Evolutionary conservation across 2,797 vertebrate species (phyloP).

Genomic region (Danio albolineatus): DNA sequence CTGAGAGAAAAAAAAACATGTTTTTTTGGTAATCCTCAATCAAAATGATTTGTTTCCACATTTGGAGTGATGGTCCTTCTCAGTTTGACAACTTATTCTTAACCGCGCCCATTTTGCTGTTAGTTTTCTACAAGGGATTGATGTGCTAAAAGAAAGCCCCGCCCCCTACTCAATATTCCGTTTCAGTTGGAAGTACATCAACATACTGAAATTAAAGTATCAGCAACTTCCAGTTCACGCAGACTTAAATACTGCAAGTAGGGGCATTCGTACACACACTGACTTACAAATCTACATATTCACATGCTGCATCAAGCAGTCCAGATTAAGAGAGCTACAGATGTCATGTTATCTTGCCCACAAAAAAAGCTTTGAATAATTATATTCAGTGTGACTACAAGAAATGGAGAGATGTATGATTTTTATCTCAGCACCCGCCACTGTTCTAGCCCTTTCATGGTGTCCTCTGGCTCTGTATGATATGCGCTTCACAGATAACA

Average conservation of each 20-base stretch:
- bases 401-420: background rate
- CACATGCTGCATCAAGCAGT: background rate
- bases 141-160: too few species aligned
- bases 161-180: too few species aligned
- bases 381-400: background rate
- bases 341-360: background rate
- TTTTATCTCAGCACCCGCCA: background rate
- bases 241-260: background rate
- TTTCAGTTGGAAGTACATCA: too few species aligned
- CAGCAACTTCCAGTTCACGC: too few species aligned
- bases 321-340: background rate
- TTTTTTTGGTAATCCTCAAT: too few species aligned
- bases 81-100: too few species aligned
- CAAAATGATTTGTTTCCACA: too few species aligned
- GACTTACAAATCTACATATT: background rate
- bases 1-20: too few species aligned
- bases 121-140: too few species aligned
- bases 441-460: background rate
- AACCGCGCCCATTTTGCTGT: too few species aligned
- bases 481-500: constrained; percentile 5
- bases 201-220: too few species aligned
- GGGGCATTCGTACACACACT: background rate
- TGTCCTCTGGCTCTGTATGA: constrained; percentile 22
- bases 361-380: background rate
- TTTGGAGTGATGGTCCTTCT: too few species aligned